Evolutionary conservation across 2,113 vertebrate species (phyloP).

Genomic region (Lagenorhynchus albirostris): DNA sequence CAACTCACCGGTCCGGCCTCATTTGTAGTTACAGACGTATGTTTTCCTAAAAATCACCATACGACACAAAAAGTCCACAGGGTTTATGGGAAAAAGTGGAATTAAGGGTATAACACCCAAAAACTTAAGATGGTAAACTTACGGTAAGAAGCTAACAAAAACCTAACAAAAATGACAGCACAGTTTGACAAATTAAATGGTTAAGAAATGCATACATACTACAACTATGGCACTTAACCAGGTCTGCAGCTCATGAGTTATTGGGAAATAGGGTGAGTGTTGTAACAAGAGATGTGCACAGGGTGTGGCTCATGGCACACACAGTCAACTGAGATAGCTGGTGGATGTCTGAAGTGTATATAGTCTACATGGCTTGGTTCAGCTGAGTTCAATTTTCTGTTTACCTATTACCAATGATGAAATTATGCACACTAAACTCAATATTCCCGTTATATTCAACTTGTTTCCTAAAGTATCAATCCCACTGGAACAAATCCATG

Average conservation of each 20-base stretch:
- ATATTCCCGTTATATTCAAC: background rate
- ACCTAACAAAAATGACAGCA: background rate
- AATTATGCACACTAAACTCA: background rate
- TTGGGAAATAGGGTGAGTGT: rapidly evolving
- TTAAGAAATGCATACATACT: background rate
- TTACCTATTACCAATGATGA: background rate
- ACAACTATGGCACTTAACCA: background rate
- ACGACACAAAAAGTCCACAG: background rate
- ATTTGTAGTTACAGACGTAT: background rate
- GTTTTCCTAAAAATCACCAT: background rate
- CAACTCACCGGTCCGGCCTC: too few species aligned
- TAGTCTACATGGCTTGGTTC: background rate
- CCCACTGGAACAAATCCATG: background rate
- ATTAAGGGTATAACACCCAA: background rate
- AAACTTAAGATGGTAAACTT: background rate
- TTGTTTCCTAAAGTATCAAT: background rate
- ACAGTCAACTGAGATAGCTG: too few species aligned
- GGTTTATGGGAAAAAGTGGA: background rate
- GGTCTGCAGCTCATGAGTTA: background rate
- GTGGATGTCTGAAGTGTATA: rapidly evolving
- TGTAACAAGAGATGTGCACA: too few species aligned
- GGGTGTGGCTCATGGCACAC: background rate
- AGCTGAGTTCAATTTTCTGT: background rate
- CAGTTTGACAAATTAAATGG: background rate
- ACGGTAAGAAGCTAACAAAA: background rate